Evolutionary conservation across 2,888 invertebrate species (phyloP).

Genomic region (Limnephilus rhombicus): DNA sequence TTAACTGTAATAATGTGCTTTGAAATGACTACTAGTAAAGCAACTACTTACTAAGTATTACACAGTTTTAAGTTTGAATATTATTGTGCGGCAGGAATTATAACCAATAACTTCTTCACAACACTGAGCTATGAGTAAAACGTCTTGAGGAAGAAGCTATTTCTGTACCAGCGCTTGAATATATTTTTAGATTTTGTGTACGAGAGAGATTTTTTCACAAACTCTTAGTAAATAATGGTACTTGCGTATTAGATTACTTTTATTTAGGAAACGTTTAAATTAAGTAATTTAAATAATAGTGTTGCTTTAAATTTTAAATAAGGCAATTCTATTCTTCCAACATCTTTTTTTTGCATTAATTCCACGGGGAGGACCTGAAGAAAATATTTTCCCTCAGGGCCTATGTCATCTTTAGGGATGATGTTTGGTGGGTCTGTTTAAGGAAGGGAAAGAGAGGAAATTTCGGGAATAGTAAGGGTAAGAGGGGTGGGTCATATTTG

Average conservation of each 20-base stretch:
- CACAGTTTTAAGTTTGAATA: not conserved
- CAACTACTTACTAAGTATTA: not conserved
- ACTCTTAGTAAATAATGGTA: not conserved
- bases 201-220: not conserved
- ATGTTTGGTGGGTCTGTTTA: too few relatives aligned
- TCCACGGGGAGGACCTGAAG: too few relatives aligned
- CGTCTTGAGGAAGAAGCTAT: conserved; percentile 30
- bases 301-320: too few relatives aligned
- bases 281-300: too few relatives aligned
- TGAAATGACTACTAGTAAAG: not conserved
- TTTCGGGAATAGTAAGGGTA: too few relatives aligned
- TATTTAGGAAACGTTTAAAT: not conserved
- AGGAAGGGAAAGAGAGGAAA: too few relatives aligned
- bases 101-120: conserved; percentile 41
- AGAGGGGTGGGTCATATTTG: too few relatives aligned
- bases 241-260: not conserved
- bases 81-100: not conserved
- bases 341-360: too few relatives aligned
- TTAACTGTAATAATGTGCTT: not conserved
- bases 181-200: conserved; percentile 34
- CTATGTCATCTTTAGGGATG: too few relatives aligned
- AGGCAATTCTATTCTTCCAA: too few relatives aligned
- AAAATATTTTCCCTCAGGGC: too few relatives aligned
- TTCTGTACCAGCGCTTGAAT: conserved; percentile 4
- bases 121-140: not conserved